phyloP scores from a whole-genome alignment of 2,888 invertebrate species.

The Ornithoptera priamus region DNA sequence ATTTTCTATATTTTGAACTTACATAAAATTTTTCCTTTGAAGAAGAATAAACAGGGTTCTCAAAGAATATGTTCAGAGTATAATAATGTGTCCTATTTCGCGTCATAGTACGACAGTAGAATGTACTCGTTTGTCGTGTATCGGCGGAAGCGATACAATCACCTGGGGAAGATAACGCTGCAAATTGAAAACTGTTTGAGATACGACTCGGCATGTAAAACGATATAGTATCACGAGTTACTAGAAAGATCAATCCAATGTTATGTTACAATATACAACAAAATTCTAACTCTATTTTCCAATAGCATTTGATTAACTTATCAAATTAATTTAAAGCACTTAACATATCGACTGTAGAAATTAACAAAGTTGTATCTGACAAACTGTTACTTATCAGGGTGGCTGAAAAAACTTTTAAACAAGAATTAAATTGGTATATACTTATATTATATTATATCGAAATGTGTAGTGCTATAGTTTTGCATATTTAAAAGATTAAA shows the following conservation, averaged over 20 bases:
- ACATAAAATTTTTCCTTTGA: not conserved
- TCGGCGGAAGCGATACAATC: slow-evolving; percentile 29
- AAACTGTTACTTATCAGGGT: too few relatives aligned
- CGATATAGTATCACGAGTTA: slow-evolving; percentile 31
- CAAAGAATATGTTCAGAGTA: slow-evolving; percentile 1
- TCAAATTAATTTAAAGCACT: too few relatives aligned
- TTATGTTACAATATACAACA: slow-evolving; percentile 1
- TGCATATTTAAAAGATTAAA: too few relatives aligned
- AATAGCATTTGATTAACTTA: too few relatives aligned
- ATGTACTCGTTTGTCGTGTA: slow-evolving; percentile 13
- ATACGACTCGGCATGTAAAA: slow-evolving; percentile 30
- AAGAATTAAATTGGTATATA: too few relatives aligned
- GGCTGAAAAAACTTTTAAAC: too few relatives aligned
- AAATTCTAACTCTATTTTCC: not conserved
- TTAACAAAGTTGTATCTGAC: too few relatives aligned
- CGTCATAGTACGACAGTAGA: slow-evolving; percentile 11
- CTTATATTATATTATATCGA: too few relatives aligned
- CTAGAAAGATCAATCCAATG: slow-evolving; percentile 10
- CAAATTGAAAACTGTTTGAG: slow-evolving; percentile 35
- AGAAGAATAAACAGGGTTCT: not conserved
- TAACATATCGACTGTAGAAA: too few relatives aligned
- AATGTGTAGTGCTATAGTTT: too few relatives aligned
- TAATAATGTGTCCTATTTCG: slow-evolving; percentile 13
- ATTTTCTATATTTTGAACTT: too few relatives aligned
- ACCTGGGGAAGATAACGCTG: slow-evolving; percentile 33